Base-by-base conservation (phyloP, 2,113 vertebrate species). In the rat (Rattus norvegicus) region DNA sequence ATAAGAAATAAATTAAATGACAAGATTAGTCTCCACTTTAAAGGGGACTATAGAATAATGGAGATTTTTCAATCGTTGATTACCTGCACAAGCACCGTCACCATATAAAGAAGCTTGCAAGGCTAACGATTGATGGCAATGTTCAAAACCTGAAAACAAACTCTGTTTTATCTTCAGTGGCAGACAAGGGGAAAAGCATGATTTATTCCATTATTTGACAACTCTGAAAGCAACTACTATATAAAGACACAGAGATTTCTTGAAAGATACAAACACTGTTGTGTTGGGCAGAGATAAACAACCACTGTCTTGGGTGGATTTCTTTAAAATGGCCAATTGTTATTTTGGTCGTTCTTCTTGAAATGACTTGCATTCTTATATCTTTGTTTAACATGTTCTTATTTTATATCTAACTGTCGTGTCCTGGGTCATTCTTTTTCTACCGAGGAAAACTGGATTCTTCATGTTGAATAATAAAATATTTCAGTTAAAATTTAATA, bases 201-300 rank as follows among this genome's bases (percentile, higher is more conserved):
- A 95, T 93, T 96, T 95, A 93, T 95, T 90, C n/a, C 7, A 61
- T 93, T 95, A 70, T 88, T 91, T 97, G 91, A 94, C 56, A 94
- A 20, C 87, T 92, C 91, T 86, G 88, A 87, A 95, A 95, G 56
- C 79, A 69, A 70, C 26, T 90, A 19, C 49, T 93, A 81, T 91
- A 96, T 59, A 88, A 96, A 94, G 43, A 83, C 39, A 72, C 56
- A 39, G 89, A 96, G 93, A 92, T 47, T 22, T 83, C 61, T 94
- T 86, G 76, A 91, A 95, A 95, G 92, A 95, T 93, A 13, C 47
- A 92, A 93, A 92, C 11, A 2, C 76, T 89, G 3, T 94, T 91
- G 17, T 90, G 75, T 52, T 92, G 47, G 67, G 80, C 49, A 92
- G 54, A 97, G 72, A 95, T 75, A 96, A 97, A 92, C 52, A 95